Conservation (phyloP, 2,113 vertebrate species). For the Heliornis fulica region DNA sequence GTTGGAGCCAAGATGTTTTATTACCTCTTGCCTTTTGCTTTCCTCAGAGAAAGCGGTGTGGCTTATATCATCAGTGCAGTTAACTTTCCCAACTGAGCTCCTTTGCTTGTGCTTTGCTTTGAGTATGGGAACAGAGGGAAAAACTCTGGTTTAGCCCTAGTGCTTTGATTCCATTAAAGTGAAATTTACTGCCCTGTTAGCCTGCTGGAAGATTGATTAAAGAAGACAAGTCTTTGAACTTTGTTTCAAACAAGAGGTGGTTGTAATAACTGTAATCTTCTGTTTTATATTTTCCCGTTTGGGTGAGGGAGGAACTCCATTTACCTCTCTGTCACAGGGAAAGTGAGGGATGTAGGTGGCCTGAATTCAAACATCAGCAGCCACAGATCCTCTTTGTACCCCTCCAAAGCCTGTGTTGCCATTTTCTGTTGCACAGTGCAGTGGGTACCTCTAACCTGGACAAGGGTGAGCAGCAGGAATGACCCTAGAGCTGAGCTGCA, state of each 20-base stretch:
- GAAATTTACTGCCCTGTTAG: conserved; percentile 58
- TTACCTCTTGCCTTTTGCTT: neutral
- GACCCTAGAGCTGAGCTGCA: neutral
- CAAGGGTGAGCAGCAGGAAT: neutral
- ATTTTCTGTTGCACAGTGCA: neutral
- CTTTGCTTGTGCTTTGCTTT: neutral
- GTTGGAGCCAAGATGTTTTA: conserved; percentile 12
- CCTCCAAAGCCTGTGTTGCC: neutral
- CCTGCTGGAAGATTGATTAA: conserved; percentile 64
- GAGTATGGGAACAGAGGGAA: neutral
- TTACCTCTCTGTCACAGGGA: conserved; percentile 3
- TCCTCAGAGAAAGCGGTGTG: neutral
- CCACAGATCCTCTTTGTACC: neutral
- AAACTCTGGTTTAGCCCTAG: neutral
- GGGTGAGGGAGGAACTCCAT: neutral
- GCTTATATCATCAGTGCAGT: neutral
- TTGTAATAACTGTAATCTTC: conserved; percentile 57
- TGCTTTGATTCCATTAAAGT: conserved; percentile 51
- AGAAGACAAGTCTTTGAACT: conserved; percentile 63
- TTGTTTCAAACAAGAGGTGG: conserved; percentile 46
- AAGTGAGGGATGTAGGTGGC: neutral
- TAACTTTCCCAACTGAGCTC: neutral
- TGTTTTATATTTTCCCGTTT: neutral
- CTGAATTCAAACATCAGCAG: neutral
- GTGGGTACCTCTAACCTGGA: neutral